Base-by-base conservation (phyloP, 2,888 invertebrate genomes). In the Drosophila peninsularis region DNA sequence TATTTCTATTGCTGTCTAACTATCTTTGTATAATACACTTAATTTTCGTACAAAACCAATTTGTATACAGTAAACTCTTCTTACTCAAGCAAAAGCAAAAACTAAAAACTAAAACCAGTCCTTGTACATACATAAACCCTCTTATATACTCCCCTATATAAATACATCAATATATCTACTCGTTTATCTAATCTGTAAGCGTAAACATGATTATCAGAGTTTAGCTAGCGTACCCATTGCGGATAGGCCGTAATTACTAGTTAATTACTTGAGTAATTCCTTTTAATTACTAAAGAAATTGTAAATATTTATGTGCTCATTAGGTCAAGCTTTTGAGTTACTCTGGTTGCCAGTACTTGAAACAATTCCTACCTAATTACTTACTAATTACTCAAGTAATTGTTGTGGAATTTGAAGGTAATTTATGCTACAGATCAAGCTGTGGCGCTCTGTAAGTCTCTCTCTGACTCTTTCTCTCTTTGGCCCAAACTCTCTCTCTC, bases 11-110 rank as follows among this genome's bases (percentile, higher is more conserved):
- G 68, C 67, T 66, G 70, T 72, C 69, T 68, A 72, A 70, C 64
- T 62, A 37, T 63, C 30, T 60, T 68, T 79, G 81, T 80, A 80
- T 81, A 77, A 80, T 79, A 80, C 82, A 81, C 81, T 62, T 80
- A 66, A 71, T 62, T 75, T 56, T 80, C 67, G 57, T 56, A 44
- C 60, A 72, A 64, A 30, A 21, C 45, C 52, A 44, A 50, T 56
- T 63, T 57, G 56, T 73, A 47, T 47, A 54, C 53, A 57, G 55
- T 61, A 56, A 47, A 50, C 19, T 42, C 21, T 42, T 21, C 14
- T 14, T 42, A 56, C 54, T 37, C 52, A 57, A 62, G 57, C 45
- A 57, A 57, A 52, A 61, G 19, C 11, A 21, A 42, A 21, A 39
- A 67, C 42, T 32, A 30, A 64, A 62, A 61, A 68, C 69, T 58